These are phyloP conservation scores for Oreotrochilus melanogaster DNA, from an alignment of 2,113 vertebrate species.

Conservation along the genomic window DNA sequence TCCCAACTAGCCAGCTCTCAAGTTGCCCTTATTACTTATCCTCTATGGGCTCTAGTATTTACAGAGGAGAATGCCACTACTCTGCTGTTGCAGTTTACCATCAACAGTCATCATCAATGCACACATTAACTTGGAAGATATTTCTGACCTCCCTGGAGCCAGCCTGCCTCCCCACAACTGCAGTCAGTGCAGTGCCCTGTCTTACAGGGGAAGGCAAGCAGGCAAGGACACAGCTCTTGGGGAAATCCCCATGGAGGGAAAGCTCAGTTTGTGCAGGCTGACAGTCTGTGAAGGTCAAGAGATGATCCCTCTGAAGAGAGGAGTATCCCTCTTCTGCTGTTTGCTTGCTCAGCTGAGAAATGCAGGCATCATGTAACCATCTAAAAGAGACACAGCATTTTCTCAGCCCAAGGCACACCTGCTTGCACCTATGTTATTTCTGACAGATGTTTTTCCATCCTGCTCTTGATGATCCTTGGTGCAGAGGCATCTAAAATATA, in stretches of 20 bases:
- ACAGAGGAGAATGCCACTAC: not conserved
- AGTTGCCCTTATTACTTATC: slow-evolving; percentile 17
- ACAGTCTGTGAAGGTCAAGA: not conserved
- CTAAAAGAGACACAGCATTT: not conserved
- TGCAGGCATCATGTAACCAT: not conserved
- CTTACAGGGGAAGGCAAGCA: not conserved
- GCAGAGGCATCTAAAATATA: not conserved
- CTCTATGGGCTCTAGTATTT: slow-evolving; percentile 15
- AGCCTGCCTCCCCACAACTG: not conserved
- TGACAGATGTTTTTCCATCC: not conserved
- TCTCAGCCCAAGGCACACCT: not conserved
- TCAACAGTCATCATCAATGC: not conserved
- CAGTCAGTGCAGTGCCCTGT: not conserved
- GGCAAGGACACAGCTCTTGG: not conserved
- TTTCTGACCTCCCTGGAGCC: not conserved
- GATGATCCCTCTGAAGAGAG: not conserved
- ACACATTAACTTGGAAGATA: not conserved
- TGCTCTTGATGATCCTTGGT: not conserved
- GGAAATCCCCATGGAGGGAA: not conserved
- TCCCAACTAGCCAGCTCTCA: not conserved
- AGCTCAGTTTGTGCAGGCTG: not conserved
- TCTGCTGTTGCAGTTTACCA: not conserved
- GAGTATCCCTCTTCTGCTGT: not conserved
- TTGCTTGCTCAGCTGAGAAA: not conserved
- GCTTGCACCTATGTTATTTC: not conserved